A percentile compares a stretch with the other conserved stretches of the same genome.
These are phyloP conservation scores for Montipora capitata DNA, from an alignment of 92 coral and sea anemone genomes.

Conservation along the genomic window DNA sequence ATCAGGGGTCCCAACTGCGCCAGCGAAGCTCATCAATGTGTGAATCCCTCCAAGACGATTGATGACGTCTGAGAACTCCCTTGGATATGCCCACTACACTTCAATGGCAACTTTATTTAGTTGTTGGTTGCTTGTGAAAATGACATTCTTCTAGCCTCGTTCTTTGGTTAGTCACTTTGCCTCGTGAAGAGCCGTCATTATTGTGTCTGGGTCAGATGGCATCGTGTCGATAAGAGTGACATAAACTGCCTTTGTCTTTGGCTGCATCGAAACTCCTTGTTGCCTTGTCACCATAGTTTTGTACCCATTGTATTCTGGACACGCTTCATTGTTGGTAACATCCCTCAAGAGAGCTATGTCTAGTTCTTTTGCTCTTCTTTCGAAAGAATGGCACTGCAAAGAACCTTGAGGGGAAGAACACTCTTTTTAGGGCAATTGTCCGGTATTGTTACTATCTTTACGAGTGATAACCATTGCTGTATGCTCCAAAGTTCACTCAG, in stretches of 20 bases:
- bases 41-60: slow-evolving; percentile 82
- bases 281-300: slow-evolving; percentile 55
- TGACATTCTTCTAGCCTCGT: slow-evolving; percentile 63
- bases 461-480: too few relatives aligned
- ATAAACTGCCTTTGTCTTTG: slow-evolving; percentile 73
- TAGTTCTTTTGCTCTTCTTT: slow-evolving; percentile 78
- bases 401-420: slow-evolving; percentile 80
- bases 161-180: slow-evolving; percentile 70
- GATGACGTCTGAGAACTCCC: slow-evolving; percentile 54
- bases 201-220: slow-evolving; percentile 79
- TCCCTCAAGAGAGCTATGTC: slow-evolving; percentile 62
- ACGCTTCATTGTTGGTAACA: slow-evolving; percentile 28
- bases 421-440: slow-evolving; percentile 49
- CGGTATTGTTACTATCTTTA: slow-evolving; percentile 75
- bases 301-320: slow-evolving; percentile 80
- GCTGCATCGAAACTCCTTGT: slow-evolving; percentile 56
- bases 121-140: slow-evolving; percentile 75
- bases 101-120: slow-evolving; percentile 78
- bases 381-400: slow-evolving; percentile 51
- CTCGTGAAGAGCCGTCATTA: slow-evolving; percentile 73
- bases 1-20: slow-evolving; percentile 76
- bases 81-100: slow-evolving; percentile 67
- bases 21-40: slow-evolving; percentile 75
- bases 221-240: slow-evolving; percentile 73
- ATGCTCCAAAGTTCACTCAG: too few relatives aligned